These are phyloP conservation scores for Haliaeetus leucogaster DNA, from an alignment of 2,113 vertebrate genomes.

Conservation along the genomic window DNA sequence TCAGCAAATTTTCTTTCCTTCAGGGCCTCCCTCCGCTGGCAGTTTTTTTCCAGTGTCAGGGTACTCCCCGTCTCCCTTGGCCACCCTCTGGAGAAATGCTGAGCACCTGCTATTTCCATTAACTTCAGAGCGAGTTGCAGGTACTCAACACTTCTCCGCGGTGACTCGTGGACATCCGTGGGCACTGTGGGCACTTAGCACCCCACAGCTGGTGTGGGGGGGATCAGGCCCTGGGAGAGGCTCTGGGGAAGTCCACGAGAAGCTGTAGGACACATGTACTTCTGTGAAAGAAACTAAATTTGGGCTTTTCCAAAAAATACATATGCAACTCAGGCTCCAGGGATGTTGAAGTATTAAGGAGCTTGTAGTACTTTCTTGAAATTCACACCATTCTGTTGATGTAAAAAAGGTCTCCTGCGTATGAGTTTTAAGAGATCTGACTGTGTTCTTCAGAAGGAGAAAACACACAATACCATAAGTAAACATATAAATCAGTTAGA, in stretches of 20 bases:
- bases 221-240: background rate
- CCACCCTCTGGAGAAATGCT: background rate
- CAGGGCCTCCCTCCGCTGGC: background rate
- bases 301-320: conserved; percentile 1
- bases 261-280: background rate
- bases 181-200: background rate
- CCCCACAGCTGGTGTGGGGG: background rate
- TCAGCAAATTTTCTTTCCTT: background rate
- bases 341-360: background rate
- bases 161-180: background rate
- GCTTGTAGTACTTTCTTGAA: conserved; percentile 9
- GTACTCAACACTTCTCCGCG: background rate
- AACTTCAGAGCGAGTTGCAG: background rate
- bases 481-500: conserved; percentile 42
- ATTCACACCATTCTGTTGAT: background rate
- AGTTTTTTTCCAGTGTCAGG: background rate
- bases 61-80: fast-evolving
- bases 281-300: background rate
- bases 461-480: conserved; percentile 52
- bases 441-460: conserved; percentile 40
- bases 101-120: background rate
- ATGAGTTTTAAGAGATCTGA: conserved; percentile 34
- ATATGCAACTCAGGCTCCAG: background rate
- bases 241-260: background rate
- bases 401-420: background rate